Base-by-base conservation (phyloP, 2,888 invertebrate genomes). In the Yponomeuta plumbellus region DNA sequence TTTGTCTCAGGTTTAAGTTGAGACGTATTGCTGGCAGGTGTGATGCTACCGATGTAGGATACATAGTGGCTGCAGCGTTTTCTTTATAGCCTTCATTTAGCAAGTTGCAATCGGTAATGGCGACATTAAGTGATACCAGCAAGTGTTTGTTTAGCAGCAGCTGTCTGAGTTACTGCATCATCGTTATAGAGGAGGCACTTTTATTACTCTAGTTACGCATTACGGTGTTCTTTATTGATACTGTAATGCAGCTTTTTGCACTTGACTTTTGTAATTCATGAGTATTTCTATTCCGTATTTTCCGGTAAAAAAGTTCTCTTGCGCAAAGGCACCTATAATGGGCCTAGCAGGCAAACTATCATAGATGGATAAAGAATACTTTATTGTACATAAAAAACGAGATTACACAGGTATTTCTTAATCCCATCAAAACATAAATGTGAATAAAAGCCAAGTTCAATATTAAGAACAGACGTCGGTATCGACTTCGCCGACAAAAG, bases 141-240 rank as follows among this genome's bases (percentile, higher is more conserved):
- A 56, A 65, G 65, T 65, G 57, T 65, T 65, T 65, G 65, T 65
- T 65, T 57, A 22, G 11, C 11, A 13, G 26, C 65, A 56, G 65
- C 56, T 56, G 65, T 56, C 17, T 17, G 40, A 64, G 44, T 13
- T 40, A 44, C 39, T 20, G 44, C 23, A 6, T 11, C n/a, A 21
- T 21, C 21, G 17, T 11, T 11, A 44, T 64, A 10, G 11, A 4
- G 20, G 2, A 34, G 40, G 40, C 63, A 63, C 34, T 63, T 64
- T 64, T 64, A 64, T 64, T 64, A 22, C n/a, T n/a, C 44, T 40
- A 40, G 44, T 22, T 11, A 61, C 23, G 21, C 20, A 20, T 22
- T 58, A 52, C 44, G 61, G n/a, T 34, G 26, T 63, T 52, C 44
- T 66, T 66, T 66, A 63, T 66, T 34, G n/a, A 23, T 44, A 44